Evolutionary conservation across 1,140 invertebrate species (phyloP).

Genomic region (Nephila pilipes): DNA sequence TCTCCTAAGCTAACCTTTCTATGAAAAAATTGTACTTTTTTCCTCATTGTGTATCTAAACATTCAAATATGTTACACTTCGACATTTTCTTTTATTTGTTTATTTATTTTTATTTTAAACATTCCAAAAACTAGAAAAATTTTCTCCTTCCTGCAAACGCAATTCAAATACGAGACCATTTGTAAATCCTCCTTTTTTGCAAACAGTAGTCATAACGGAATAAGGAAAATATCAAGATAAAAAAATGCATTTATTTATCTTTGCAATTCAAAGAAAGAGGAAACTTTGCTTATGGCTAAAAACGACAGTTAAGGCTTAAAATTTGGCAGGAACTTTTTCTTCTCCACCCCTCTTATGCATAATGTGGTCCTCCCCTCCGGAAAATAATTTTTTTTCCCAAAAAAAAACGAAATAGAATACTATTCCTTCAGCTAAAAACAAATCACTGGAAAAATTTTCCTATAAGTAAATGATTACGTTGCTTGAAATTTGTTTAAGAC

Average conservation of each 20-base stretch:
- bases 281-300: slow-evolving; percentile 10
- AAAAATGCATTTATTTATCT: slow-evolving; percentile 18
- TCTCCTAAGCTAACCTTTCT: no score
- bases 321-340: background rate
- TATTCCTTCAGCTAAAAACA: background rate
- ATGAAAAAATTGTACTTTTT: background rate
- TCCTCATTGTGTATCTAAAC: background rate
- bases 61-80: background rate
- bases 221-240: background rate
- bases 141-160: slow-evolving; percentile 10
- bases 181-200: background rate
- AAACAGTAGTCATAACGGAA: background rate
- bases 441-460: background rate
- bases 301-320: slow-evolving; percentile 17
- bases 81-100: background rate
- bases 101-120: slow-evolving; percentile 23
- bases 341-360: background rate
- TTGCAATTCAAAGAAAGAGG: slow-evolving; percentile 26
- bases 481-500: slow-evolving; percentile 23
- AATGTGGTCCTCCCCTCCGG: background rate
- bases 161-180: slow-evolving; percentile 15
- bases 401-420: background rate
- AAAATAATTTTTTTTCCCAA: background rate
- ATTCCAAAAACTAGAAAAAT: background rate
- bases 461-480: slow-evolving; percentile 18